These are phyloP conservation scores for Chionis minor DNA, from an alignment of 2,113 vertebrate species.

Conservation along the genomic window DNA sequence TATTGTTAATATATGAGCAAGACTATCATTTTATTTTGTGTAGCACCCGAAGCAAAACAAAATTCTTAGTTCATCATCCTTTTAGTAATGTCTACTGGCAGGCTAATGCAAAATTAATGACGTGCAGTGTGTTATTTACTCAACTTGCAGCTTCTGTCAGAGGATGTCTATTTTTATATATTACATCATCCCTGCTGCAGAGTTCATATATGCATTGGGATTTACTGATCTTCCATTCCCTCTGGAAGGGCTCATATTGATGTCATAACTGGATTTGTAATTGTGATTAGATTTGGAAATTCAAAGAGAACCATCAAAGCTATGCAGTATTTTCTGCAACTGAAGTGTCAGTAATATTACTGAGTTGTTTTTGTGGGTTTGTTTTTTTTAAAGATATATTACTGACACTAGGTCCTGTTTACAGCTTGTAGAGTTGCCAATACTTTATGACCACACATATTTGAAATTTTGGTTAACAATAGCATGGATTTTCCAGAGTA, in stretches of 20 bases:
- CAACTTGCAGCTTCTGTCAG: constrained; percentile 72
- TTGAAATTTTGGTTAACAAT: not conserved
- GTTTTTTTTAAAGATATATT: not conserved
- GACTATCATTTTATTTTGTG: not conserved
- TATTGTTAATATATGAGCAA: not conserved
- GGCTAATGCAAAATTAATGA: constrained; percentile 65
- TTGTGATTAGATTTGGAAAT: constrained; percentile 67
- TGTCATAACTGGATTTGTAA: constrained; percentile 69
- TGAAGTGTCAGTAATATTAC: constrained; percentile 52
- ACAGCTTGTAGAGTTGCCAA: not conserved
- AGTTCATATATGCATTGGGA: constrained; percentile 67
- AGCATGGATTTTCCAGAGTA: not conserved
- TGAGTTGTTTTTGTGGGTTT: not conserved
- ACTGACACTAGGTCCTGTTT: not conserved
- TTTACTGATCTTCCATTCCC: constrained; percentile 72
- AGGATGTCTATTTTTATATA: constrained; percentile 76
- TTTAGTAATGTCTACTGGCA: constrained; percentile 55
- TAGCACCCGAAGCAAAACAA: not conserved
- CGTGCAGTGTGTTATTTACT: constrained; percentile 68
- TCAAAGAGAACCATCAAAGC: constrained; percentile 44
- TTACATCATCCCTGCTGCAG: constrained; percentile 78
- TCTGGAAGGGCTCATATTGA: constrained; percentile 68
- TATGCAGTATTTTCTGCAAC: constrained; percentile 46
- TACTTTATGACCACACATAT: not conserved
- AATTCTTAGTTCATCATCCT: constrained; percentile 12